These are phyloP conservation scores for Ophioderma brevispina DNA, from an alignment of 35 echinoderm and acorn worm species.

Conservation along the genomic window DNA sequence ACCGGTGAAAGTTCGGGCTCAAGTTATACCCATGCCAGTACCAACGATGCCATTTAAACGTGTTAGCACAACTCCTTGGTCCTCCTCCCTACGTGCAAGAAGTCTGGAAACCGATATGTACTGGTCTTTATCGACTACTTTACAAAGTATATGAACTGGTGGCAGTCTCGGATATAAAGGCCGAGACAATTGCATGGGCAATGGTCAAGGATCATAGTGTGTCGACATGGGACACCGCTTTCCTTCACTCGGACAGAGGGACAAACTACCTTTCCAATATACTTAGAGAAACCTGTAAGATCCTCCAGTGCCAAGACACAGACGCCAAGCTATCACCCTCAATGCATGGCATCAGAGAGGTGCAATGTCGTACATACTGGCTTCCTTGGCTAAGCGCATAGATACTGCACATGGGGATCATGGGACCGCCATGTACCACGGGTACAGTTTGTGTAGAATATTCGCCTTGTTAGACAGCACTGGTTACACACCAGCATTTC, in stretches of 20 bases:
- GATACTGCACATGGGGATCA: background rate
- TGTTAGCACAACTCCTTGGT: background rate
- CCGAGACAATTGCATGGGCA: constrained; percentile 8
- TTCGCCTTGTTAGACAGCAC: constrained; percentile 54
- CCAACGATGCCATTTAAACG: too few relatives aligned
- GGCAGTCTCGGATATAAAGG: background rate
- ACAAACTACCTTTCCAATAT: constrained; percentile 45
- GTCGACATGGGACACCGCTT: constrained; percentile 35
- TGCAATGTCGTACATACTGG: constrained; percentile 51
- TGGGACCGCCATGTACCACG: constrained; percentile 35
- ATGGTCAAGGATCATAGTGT: constrained; percentile 25
- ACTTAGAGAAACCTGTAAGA: constrained; percentile 5
- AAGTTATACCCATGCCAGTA: too few relatives aligned
- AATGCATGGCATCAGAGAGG: constrained; percentile 45
- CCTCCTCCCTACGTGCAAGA: background rate
- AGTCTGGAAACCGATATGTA: background rate
- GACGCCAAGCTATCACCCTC: constrained; percentile 38
- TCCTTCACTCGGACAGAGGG: constrained; percentile 35
- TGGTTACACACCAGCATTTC: constrained; percentile 41
- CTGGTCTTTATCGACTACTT: constrained; percentile 46
- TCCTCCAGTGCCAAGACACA: constrained; percentile 29
- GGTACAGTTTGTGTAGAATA: constrained; percentile 48
- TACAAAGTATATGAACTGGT: constrained; percentile 47
- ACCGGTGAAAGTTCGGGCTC: too few relatives aligned
- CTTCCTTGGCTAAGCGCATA: constrained; percentile 28